Percentiles rank a stretch among this genome's conserved stretches.
These are phyloP conservation scores for Aegotheles bennettii DNA, from an alignment of 2,113 vertebrate genomes.

Conservation along the genomic window DNA sequence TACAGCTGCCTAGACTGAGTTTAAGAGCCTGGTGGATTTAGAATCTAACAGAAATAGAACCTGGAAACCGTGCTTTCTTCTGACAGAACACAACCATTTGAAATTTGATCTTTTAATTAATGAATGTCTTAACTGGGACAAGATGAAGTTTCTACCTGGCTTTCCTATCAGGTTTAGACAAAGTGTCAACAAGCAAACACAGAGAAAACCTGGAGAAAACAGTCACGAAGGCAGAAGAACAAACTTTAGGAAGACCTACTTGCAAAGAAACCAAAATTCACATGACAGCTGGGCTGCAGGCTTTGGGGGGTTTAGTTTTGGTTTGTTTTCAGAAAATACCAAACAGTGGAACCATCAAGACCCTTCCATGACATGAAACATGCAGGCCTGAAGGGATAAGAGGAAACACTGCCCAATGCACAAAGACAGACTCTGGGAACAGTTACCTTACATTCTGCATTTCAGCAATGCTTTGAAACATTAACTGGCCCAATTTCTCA, in stretches of 20 bases:
- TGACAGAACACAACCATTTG: not conserved
- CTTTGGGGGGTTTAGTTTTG: not conserved
- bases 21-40: not conserved
- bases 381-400: not conserved
- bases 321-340: not conserved
- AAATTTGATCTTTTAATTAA: not conserved
- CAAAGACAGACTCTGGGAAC: not conserved
- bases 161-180: not conserved
- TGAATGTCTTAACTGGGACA: not conserved
- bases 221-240: not conserved
- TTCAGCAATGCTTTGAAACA: not conserved
- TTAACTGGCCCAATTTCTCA: not conserved
- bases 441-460: not conserved
- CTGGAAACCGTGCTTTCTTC: not conserved
- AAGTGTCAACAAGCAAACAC: not conserved
- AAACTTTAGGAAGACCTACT: not conserved
- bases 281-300: not conserved
- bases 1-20: not conserved
- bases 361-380: not conserved
- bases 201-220: not conserved
- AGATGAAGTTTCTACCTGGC: not conserved
- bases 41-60: not conserved
- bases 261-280: not conserved
- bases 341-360: not conserved
- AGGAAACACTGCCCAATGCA: not conserved